Conservation (phyloP, 2,888 invertebrate species). For the Cotesia congregata region DNA sequence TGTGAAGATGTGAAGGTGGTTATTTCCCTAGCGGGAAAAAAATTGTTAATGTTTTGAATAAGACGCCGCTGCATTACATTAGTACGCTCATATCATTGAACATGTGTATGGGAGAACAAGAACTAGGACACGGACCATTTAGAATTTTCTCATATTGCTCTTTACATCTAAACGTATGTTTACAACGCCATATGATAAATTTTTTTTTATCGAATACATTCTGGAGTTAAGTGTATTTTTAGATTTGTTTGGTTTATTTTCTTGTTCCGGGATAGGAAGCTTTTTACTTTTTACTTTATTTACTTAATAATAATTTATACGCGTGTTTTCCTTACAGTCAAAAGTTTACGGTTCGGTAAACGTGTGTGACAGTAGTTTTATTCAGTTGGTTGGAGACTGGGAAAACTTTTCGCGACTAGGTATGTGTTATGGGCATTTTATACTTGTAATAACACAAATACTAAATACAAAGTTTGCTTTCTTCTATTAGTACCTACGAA, state of each 20-base stretch:
- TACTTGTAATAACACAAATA: not conserved
- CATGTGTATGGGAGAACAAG: not conserved
- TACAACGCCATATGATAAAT: not conserved
- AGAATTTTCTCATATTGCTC: not conserved
- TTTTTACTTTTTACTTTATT: not conserved
- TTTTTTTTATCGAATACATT: not conserved
- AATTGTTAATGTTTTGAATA: not conserved
- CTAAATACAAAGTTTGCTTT: not conserved
- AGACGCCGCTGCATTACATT: not conserved
- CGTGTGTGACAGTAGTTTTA: not conserved
- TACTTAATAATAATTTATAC: not conserved
- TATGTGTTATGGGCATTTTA: not conserved
- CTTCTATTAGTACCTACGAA: not conserved
- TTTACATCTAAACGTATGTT: not conserved
- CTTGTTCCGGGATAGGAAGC: not conserved
- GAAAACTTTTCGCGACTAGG: not conserved
- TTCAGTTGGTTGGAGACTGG: not conserved
- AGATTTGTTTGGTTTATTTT: not conserved
- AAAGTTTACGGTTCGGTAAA: not conserved
- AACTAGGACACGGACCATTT: not conserved
- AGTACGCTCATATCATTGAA: not conserved
- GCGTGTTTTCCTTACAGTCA: not conserved
- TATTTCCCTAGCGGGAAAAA: not conserved
- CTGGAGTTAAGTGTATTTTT: not conserved
- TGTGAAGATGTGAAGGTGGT: not conserved